Evolutionary conservation across 2,888 invertebrate species (phyloP).

Genomic region (Tubulanus polymorphus): DNA sequence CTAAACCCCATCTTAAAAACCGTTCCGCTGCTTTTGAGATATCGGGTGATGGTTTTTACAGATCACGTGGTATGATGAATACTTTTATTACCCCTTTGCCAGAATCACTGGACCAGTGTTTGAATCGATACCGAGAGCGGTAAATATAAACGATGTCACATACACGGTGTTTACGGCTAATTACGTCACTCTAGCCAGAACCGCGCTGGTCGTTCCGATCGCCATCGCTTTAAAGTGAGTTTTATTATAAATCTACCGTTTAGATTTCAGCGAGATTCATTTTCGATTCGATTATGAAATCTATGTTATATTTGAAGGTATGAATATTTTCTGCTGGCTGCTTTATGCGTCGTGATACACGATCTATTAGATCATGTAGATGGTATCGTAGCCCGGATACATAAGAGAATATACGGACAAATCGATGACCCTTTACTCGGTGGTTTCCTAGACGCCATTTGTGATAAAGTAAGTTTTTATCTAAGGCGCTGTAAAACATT

Average conservation of each 20-base stretch:
- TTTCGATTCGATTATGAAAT: neutral
- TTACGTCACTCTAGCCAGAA: conserved; percentile 37
- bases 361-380: conserved; percentile 43
- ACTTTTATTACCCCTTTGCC: conserved; percentile 37
- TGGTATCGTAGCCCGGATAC: conserved; percentile 42
- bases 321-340: conserved; percentile 26
- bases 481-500: neutral
- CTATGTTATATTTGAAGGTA: conserved; percentile 23
- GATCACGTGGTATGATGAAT: conserved; percentile 34
- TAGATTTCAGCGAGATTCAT: neutral
- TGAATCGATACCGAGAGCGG: conserved; percentile 26
- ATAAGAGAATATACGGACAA: conserved; percentile 30
- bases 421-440: conserved; percentile 40
- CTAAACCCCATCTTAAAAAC: no score
- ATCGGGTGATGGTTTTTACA: no score
- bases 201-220: conserved; percentile 34
- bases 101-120: conserved; percentile 29
- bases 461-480: conserved; percentile 34
- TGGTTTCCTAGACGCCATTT: conserved; percentile 44
- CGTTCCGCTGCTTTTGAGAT: no score
- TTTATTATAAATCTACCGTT: neutral
- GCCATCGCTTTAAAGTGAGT: conserved; percentile 36
- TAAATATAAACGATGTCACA: conserved; percentile 20
- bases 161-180: conserved; percentile 38
- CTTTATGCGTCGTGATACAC: conserved; percentile 31